Percentiles rank a stretch among this genome's conserved stretches.
phyloP scores from a whole-genome alignment of 2,797 vertebrate species.

The Chrysocyon brachyurus region DNA sequence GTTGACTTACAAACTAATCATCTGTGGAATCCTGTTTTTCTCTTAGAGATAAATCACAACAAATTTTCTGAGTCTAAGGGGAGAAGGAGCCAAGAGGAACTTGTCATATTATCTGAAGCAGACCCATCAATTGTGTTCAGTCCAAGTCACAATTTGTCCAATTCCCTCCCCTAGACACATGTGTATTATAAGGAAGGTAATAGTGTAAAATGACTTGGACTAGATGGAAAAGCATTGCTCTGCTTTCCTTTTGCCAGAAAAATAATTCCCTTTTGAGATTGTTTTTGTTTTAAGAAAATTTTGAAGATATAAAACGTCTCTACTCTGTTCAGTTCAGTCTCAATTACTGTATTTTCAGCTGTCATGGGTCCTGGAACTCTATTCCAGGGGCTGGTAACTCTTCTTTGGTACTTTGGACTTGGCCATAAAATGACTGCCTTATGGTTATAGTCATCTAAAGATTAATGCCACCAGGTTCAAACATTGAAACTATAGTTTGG shows the following conservation, averaged over 20 bases:
- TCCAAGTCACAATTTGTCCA: neutral
- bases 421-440: neutral
- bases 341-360: neutral
- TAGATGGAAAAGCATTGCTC: neutral
- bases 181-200: neutral
- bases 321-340: neutral
- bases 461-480: neutral
- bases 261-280: neutral
- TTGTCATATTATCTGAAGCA: neutral
- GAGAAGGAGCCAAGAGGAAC: neutral
- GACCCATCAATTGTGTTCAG: neutral
- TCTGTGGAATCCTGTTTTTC: neutral
- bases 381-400: neutral
- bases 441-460: neutral
- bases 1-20: neutral
- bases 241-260: conserved; percentile 18
- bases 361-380: neutral
- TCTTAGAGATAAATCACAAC: neutral
- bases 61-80: neutral
- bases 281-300: conserved; percentile 9
- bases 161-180: neutral
- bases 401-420: neutral
- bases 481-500: neutral
- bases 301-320: neutral
- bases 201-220: neutral